phyloP scores from a whole-genome alignment of 2,797 vertebrate species.

The Rhadinocentrus ornatus region DNA sequence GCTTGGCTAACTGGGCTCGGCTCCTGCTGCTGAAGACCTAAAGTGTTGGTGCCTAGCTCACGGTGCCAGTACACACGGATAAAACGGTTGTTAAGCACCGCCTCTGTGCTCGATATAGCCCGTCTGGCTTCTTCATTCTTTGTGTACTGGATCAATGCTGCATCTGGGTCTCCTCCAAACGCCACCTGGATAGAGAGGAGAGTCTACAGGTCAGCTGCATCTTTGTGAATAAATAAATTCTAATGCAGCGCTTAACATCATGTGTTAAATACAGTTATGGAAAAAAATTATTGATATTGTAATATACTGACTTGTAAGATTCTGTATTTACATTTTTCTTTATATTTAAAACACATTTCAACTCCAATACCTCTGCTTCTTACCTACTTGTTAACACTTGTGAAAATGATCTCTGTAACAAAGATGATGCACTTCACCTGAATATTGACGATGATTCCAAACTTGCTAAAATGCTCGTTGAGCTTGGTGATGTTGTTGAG shows the following conservation, averaged over 20 bases:
- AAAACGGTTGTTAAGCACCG: slow-evolving; percentile 96
- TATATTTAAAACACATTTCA: too few relatives aligned
- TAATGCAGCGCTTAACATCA: background rate
- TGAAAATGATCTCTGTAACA: background rate
- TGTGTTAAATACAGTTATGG: background rate
- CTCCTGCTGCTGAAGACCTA: slow-evolving; percentile 73
- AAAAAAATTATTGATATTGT: background rate
- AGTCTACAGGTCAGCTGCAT: background rate
- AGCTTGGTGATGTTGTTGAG: slow-evolving; percentile 97
- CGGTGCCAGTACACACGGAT: slow-evolving; percentile 96
- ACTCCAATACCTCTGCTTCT: background rate
- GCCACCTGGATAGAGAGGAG: slow-evolving; percentile 84
- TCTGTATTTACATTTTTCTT: too few relatives aligned
- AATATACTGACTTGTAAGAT: too few relatives aligned
- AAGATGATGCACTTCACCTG: slow-evolving; percentile 83
- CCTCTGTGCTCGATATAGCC: slow-evolving; percentile 94
- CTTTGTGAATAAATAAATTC: background rate
- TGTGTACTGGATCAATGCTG: slow-evolving; percentile 94
- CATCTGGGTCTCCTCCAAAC: slow-evolving; percentile 94
- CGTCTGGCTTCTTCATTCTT: slow-evolving; percentile 92
- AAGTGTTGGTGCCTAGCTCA: slow-evolving; percentile 72
- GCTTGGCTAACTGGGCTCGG: slow-evolving; percentile 75
- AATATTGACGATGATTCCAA: slow-evolving; percentile 98
- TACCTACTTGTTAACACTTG: background rate
- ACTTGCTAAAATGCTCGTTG: slow-evolving; percentile 98